A percentile compares a stretch with the other conserved stretches of the same genome.
These are phyloP conservation scores for Zootermopsis nevadensis DNA, from an alignment of 2,888 invertebrate species.

Conservation along the genomic window DNA sequence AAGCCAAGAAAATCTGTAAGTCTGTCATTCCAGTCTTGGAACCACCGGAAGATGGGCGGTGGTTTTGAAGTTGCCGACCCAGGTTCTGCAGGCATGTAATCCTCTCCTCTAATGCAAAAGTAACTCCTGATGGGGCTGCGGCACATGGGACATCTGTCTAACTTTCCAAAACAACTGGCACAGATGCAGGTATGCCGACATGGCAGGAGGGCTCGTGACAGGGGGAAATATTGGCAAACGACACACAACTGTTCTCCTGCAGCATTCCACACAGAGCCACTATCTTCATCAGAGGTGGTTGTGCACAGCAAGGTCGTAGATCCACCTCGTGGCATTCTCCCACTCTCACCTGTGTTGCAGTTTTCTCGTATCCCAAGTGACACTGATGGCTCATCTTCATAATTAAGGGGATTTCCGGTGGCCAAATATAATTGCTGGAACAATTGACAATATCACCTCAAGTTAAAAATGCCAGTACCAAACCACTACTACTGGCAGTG, in stretches of 20 bases:
- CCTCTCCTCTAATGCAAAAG: constrained; percentile 84
- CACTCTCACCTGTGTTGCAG: constrained; percentile 65
- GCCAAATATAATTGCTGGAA: constrained; percentile 82
- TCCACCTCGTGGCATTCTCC: constrained; percentile 63
- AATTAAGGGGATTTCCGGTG: constrained; percentile 72
- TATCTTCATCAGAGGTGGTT: constrained; percentile 61
- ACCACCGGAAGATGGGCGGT: constrained; percentile 63
- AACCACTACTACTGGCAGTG: too few relatives aligned
- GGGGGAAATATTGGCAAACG: constrained; percentile 82
- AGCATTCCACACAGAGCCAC: constrained; percentile 67
- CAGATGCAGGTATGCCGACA: constrained; percentile 90
- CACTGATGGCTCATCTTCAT: constrained; percentile 63
- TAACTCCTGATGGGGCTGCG: constrained; percentile 84
- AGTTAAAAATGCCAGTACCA: too few relatives aligned
- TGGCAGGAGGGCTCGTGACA: constrained; percentile 83
- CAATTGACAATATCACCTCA: constrained; percentile 40
- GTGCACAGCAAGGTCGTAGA: constrained; percentile 31
- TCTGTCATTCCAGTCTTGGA: constrained; percentile 76
- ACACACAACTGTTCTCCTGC: constrained; percentile 77
- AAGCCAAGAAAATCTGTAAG: constrained; percentile 81
- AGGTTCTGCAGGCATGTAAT: constrained; percentile 69
- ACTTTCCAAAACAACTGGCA: constrained; percentile 80
- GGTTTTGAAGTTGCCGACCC: constrained; percentile 59
- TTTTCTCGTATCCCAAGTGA: constrained; percentile 52
- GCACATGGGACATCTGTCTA: constrained; percentile 90